These are phyloP conservation scores for Brachyhypopomus gauderio DNA, from an alignment of 2,113 vertebrate species.

Conservation along the genomic window DNA sequence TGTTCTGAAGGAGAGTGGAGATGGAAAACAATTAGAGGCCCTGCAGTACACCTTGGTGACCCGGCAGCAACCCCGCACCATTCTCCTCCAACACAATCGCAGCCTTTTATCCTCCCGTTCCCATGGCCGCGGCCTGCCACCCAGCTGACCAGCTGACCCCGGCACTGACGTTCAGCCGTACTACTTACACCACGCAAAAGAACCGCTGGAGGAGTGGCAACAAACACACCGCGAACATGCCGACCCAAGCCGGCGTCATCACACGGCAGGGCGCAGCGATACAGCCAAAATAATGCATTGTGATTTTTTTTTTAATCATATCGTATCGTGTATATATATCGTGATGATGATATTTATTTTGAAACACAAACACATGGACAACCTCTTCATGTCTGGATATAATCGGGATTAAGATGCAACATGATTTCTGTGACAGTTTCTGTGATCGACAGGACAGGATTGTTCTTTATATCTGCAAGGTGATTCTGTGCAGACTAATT, in stretches of 20 bases:
- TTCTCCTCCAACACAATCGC: slow-evolving; percentile 46
- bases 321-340: no score
- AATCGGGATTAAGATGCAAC: no score
- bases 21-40: slow-evolving; percentile 57
- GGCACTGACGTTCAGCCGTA: slow-evolving; percentile 42
- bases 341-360: no score
- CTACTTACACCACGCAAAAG: slow-evolving; percentile 24
- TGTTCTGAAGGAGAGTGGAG: slow-evolving; percentile 72
- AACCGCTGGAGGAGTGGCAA: slow-evolving; percentile 7
- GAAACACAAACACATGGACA: no score
- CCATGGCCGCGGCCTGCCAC: slow-evolving; percentile 43
- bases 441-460: no score
- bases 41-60: slow-evolving; percentile 47
- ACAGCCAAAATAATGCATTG: no score
- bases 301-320: no score
- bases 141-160: slow-evolving; percentile 25
- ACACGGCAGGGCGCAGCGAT: background rate
- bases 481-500: no score
- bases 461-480: no score
- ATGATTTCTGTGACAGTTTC: no score
- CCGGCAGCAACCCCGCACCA: slow-evolving; percentile 41
- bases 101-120: slow-evolving; percentile 42
- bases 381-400: no score
- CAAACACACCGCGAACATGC: background rate
- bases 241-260: background rate